A percentile compares a stretch with the other conserved stretches of the same genome.
Conservation (phyloP, 2,113 vertebrate species). For the Zapornia atra region DNA sequence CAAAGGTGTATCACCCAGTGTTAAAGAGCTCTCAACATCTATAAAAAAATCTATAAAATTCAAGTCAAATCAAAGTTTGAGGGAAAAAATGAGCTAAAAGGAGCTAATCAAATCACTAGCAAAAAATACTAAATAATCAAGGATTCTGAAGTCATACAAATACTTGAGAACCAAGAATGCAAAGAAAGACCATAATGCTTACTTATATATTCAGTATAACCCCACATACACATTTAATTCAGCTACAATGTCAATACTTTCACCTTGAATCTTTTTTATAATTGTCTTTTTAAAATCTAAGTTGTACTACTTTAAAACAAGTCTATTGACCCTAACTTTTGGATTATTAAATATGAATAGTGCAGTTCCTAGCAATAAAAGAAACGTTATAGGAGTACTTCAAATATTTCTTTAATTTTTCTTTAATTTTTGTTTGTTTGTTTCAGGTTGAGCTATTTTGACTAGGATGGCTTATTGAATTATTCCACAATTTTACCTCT, state of each 20-base stretch:
- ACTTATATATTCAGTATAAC: background rate
- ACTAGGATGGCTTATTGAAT: background rate
- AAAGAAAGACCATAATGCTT: background rate
- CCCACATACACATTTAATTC: background rate
- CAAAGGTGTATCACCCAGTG: background rate
- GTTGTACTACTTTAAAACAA: background rate
- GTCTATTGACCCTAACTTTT: background rate
- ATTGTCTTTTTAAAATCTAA: background rate
- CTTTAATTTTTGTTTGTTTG: no score
- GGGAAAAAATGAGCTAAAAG: background rate
- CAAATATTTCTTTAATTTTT: background rate
- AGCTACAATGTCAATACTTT: background rate
- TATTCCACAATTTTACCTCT: conserved; percentile 13
- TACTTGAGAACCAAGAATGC: background rate
- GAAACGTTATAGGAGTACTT: background rate
- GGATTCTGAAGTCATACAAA: background rate
- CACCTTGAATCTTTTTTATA: background rate
- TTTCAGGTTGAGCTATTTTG: background rate
- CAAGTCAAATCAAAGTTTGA: background rate
- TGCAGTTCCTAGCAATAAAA: background rate
- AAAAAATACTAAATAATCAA: background rate
- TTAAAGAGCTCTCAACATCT: background rate
- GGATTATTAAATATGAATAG: background rate
- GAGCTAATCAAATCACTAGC: background rate
- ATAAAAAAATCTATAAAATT: background rate